Percentiles rank a stretch among this genome's conserved stretches.
Conservation (phyloP, 1,140 invertebrate genomes). For the roundworm (Caenorhabditis elegans) region DNA sequence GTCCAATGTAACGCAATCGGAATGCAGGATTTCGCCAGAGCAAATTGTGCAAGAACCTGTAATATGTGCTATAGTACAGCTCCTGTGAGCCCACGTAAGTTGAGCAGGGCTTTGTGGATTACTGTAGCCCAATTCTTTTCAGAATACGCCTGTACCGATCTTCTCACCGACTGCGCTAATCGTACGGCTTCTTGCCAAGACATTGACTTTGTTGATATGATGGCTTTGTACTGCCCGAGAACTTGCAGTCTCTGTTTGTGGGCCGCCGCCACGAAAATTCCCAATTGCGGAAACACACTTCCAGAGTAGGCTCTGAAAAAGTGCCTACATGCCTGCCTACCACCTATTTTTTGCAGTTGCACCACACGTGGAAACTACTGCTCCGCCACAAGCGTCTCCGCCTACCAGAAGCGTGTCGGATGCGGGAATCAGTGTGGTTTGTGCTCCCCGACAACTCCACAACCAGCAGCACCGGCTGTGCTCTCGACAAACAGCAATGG, state of each 20-base stretch:
- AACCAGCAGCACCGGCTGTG: background rate
- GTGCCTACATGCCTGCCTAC: too few relatives aligned
- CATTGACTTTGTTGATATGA: slow-evolving; percentile 24
- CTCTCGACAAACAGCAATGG: slow-evolving; percentile 13
- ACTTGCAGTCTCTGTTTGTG: background rate
- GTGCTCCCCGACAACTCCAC: background rate
- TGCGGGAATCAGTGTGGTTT: background rate
- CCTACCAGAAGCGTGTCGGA: slow-evolving; percentile 9
- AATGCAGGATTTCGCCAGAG: slow-evolving; percentile 23
- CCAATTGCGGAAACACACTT: slow-evolving; percentile 5
- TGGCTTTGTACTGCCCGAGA: background rate
- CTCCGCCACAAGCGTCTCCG: background rate
- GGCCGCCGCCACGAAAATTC: background rate
- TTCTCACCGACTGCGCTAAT: background rate
- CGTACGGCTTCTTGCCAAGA: background rate
- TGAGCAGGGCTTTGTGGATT: background rate
- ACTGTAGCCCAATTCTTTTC: background rate
- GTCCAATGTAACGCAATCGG: background rate
- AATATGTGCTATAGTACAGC: slow-evolving; percentile 19
- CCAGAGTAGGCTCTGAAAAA: background rate
- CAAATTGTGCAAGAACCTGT: slow-evolving; percentile 16
- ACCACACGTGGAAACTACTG: slow-evolving; percentile 6
- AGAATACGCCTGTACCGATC: slow-evolving; percentile 10
- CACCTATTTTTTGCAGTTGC: background rate
- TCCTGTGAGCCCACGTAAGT: background rate